Evolutionary conservation across 2,888 invertebrate genomes (phyloP).

Genomic region (Acleris emargana): DNA sequence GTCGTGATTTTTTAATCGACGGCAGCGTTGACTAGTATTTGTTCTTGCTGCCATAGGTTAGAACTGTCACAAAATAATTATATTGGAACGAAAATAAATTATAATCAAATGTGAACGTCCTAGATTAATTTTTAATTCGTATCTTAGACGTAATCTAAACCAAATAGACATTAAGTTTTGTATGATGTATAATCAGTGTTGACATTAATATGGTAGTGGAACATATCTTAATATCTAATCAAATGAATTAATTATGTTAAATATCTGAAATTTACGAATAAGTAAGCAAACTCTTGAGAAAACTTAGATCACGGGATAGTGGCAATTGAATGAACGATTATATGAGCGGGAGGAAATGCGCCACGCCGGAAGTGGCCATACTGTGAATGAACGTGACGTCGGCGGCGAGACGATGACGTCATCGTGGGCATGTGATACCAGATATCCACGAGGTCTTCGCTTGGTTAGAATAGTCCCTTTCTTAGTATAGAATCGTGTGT

Average conservation of each 20-base stretch:
- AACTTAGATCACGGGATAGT: conserved; percentile 31
- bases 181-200: too few species aligned
- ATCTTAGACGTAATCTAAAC: too few species aligned
- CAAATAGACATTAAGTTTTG: too few species aligned
- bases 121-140: too few species aligned
- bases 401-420: conserved; percentile 58
- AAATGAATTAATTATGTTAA: too few species aligned
- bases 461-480: too few species aligned
- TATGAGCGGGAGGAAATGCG: conserved; percentile 51
- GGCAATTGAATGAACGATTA: conserved; percentile 46
- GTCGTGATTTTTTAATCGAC: conserved; percentile 22
- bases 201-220: too few species aligned
- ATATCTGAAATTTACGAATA: too few species aligned
- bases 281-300: background rate
- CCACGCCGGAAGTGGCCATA: conserved; percentile 70
- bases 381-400: conserved; percentile 68
- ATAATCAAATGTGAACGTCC: too few species aligned
- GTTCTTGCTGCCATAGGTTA: background rate
- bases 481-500: too few species aligned
- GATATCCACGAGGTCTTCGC: conserved; percentile 1
- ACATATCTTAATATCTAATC: too few species aligned
- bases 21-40: background rate
- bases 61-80: background rate
- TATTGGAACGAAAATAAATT: too few species aligned
- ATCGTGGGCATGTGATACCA: conserved; percentile 41